phyloP scores from a whole-genome alignment of 2,888 invertebrate species.

The Diaperis boleti region DNA sequence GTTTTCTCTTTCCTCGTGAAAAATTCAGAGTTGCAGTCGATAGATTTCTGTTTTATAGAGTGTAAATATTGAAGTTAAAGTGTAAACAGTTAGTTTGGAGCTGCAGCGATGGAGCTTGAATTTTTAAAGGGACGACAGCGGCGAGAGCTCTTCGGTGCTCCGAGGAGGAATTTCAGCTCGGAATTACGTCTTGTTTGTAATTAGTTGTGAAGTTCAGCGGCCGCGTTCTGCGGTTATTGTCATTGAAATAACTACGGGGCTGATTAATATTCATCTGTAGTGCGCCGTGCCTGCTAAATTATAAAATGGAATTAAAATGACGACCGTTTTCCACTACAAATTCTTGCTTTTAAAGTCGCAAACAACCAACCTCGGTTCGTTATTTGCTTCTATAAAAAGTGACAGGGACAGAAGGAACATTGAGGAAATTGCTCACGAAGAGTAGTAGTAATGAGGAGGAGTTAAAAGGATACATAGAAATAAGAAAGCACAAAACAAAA shows the following conservation, averaged over 20 bases:
- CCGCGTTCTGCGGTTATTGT: conserved; percentile 1
- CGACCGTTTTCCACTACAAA: no score
- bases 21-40: background rate
- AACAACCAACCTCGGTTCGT: no score
- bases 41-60: background rate
- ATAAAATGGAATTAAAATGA: no score
- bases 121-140: conserved; percentile 4
- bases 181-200: conserved; percentile 12
- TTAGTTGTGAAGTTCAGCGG: conserved; percentile 14
- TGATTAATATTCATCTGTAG: background rate
- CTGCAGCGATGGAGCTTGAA: conserved; percentile 24
- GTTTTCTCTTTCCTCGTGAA: background rate
- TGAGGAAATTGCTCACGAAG: no score
- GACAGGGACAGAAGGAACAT: no score
- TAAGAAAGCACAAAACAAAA: no score
- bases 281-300: background rate
- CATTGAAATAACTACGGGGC: conserved; percentile 7
- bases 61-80: conserved; percentile 1
- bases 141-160: background rate
- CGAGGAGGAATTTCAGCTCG: background rate
- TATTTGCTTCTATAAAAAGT: no score
- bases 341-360: no score
- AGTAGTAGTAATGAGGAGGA: no score
- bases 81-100: conserved; percentile 10
- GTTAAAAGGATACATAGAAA: no score